A percentile compares a stretch with the other conserved stretches of the same genome.
Conservation (phyloP, 2,888 invertebrate species). For the Fragum sueziense region DNA sequence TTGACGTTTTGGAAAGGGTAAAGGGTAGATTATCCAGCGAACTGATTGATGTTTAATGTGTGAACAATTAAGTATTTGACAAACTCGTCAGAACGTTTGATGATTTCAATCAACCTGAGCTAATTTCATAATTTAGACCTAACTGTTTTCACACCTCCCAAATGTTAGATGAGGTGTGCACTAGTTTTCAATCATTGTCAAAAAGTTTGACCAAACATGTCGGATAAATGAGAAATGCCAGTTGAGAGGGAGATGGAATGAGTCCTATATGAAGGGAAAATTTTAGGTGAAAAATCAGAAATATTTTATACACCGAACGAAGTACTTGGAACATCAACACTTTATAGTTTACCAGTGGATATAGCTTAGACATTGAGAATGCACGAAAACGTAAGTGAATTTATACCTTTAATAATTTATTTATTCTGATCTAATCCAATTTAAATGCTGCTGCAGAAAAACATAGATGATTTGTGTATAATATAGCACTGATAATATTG, state of each 20-base stretch:
- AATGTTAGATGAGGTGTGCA: constrained; percentile 12
- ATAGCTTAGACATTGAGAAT: constrained; percentile 11
- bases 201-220: constrained; percentile 18
- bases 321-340: no score
- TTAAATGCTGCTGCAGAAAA: no score
- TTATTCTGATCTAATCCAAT: no score
- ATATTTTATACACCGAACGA: no score
- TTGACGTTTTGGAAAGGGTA: neutral
- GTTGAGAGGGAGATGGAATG: neutral
- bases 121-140: constrained; percentile 27
- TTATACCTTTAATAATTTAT: no score
- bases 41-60: constrained; percentile 40
- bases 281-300: no score
- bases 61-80: constrained; percentile 32
- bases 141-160: neutral
- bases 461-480: no score
- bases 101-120: constrained; percentile 29
- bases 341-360: no score
- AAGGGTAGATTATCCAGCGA: neutral
- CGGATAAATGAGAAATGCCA: constrained; percentile 5
- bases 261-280: neutral
- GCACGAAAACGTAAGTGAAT: constrained; percentile 49
- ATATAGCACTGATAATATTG: no score
- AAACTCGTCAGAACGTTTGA: constrained; percentile 10
- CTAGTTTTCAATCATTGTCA: constrained; percentile 21